These are phyloP conservation scores for Leucoraja ocellata DNA, from an alignment of 2,797 vertebrate species.

Conservation along the genomic window DNA sequence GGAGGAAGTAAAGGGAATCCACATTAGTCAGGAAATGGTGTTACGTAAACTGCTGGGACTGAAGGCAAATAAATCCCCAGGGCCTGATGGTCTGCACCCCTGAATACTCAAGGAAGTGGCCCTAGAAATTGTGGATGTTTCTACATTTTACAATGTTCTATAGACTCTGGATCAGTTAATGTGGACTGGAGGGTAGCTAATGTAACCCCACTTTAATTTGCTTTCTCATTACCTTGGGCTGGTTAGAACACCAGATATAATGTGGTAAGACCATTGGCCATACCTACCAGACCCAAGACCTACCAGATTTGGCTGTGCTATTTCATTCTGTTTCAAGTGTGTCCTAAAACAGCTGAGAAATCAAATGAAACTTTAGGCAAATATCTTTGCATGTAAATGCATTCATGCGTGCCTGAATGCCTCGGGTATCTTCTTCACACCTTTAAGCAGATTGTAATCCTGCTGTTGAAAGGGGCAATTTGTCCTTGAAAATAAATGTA, in stretches of 20 bases:
- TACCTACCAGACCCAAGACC: neutral
- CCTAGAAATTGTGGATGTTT: no score
- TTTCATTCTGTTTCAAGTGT: neutral
- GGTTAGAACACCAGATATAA: neutral
- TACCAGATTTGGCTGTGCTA: neutral
- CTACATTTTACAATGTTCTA: no score
- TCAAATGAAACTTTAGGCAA: neutral
- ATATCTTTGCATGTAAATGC: neutral
- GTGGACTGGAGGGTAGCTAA: no score
- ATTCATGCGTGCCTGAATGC: neutral
- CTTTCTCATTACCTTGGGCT: neutral
- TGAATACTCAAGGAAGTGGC: no score
- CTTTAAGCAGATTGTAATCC: conserved; percentile 9
- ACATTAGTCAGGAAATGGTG: no score
- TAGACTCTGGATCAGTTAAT: no score
- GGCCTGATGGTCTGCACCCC: no score
- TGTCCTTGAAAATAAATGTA: conserved; percentile 32
- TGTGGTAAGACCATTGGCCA: neutral
- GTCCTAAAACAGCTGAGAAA: neutral
- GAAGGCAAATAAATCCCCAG: no score
- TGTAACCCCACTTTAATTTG: neutral
- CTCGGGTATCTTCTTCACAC: conserved; percentile 9
- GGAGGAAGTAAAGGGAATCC: no score
- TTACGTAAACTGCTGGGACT: no score
- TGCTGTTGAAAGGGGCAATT: neutral